phyloP scores from a whole-genome alignment of 2,888 invertebrate genomes.

The Tridacna crocea region DNA sequence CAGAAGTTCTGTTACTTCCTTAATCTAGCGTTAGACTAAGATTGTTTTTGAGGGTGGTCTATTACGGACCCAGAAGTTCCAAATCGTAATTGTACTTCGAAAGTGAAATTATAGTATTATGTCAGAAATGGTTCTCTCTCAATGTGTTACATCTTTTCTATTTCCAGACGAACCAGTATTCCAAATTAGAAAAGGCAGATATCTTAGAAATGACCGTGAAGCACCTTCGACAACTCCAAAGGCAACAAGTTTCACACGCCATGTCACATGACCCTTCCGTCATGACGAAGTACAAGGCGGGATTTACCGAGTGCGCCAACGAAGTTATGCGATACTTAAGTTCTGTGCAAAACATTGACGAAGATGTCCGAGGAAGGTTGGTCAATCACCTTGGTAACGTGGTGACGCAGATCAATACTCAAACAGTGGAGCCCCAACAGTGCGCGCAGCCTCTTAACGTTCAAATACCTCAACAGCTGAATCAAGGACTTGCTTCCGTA shows the following conservation, averaged over 20 bases:
- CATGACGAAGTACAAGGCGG: constrained; percentile 76
- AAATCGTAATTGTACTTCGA: too few species aligned
- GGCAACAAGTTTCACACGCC: constrained; percentile 72
- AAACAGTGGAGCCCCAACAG: constrained; percentile 26
- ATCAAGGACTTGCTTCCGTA: constrained; percentile 43
- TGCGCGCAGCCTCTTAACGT: constrained; percentile 69
- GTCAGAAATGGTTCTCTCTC: too few species aligned
- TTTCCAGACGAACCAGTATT: constrained; percentile 81
- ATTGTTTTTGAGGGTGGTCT: too few species aligned
- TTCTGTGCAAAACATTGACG: constrained; percentile 73
- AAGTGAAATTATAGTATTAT: too few species aligned
- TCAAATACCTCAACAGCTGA: constrained; percentile 65
- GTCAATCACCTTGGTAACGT: constrained; percentile 77
- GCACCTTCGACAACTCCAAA: constrained; percentile 76
- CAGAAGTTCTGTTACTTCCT: too few species aligned
- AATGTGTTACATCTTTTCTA: constrained; percentile 1
- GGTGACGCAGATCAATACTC: constrained; percentile 59
- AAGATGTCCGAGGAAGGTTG: constrained; percentile 74
- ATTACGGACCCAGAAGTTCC: too few species aligned
- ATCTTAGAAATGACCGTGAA: constrained; percentile 83
- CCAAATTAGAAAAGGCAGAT: constrained; percentile 83
- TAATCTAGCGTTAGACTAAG: too few species aligned
- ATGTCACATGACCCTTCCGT: constrained; percentile 71
- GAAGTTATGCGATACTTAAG: constrained; percentile 80
- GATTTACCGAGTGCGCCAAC: constrained; percentile 80